phyloP scores from a whole-genome alignment of 2,797 vertebrate species.

The Chelon labrosus region DNA sequence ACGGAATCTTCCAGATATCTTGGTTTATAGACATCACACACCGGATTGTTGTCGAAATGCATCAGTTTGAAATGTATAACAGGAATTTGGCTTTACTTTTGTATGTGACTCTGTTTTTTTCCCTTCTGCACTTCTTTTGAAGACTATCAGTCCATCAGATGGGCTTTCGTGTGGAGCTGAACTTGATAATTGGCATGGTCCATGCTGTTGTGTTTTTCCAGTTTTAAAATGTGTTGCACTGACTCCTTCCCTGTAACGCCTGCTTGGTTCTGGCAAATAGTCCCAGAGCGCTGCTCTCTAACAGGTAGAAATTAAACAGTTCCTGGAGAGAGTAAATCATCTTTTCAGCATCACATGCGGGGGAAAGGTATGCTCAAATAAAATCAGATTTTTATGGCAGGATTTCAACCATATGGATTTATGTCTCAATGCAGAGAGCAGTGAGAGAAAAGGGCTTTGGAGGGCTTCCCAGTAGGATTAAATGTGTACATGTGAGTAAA shows the following conservation, averaged over 20 bases:
- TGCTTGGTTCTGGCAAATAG: constrained; percentile 16
- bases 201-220: constrained; percentile 1
- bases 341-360: constrained; percentile 5
- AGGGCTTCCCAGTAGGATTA: constrained; percentile 44
- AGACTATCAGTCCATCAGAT: constrained; percentile 12
- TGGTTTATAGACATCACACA: constrained; percentile 20
- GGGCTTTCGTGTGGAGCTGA: constrained; percentile 17
- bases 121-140: constrained; percentile 26
- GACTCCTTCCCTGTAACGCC: constrained; percentile 2
- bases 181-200: not conserved
- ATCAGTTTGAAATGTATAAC: constrained; percentile 20
- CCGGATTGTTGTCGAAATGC: constrained; percentile 15
- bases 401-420: constrained; percentile 49
- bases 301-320: constrained; percentile 54
- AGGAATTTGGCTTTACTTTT: not conserved
- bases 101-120: constrained; percentile 1
- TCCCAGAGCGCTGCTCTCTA: constrained; percentile 22
- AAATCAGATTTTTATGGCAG: constrained; percentile 32
- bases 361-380: constrained; percentile 33
- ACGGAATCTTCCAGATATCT: constrained; percentile 28
- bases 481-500: constrained; percentile 15
- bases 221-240: constrained; percentile 7
- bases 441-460: constrained; percentile 11
- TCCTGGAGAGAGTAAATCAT: constrained; percentile 26
- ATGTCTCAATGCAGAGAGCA: constrained; percentile 50